Base-by-base conservation (phyloP, 2,888 invertebrate genomes). In the Rhagophthalmus giganteus region DNA sequence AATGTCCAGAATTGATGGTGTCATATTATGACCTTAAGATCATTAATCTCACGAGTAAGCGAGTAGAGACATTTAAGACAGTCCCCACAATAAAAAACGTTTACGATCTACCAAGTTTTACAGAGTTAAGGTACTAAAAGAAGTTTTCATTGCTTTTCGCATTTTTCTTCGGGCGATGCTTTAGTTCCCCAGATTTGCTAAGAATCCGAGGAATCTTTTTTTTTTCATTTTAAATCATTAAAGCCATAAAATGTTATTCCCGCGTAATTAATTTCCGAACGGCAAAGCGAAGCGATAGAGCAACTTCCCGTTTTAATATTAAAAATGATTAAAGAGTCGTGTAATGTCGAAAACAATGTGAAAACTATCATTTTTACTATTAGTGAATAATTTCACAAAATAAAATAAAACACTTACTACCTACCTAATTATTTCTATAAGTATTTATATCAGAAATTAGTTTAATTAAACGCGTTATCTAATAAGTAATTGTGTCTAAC, bases 71-170 rank as follows among this genome's bases (percentile, higher is more conserved):
- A 47, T 47, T 47, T 47, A 39, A 47, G 39, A 20, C 27, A 44
- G 34, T 44, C 20, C 33, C 41, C 16, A 26, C 38, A 47, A 47
- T 47, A 47, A 47, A 47, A 38, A 47, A 47, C 39, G 47, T 47
- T 47, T 47, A 47, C 47, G 47, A 47, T 31, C 47, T 27, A 47
- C 32, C 33, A 32, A 47, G 15, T 39, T 47, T 39, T 47, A 47
- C 47, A 30, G 20, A 34, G 44, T 35, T 33, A 27, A 31, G 14
- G 34, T 33, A 34, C 44, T 34, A 34, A 44, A 46, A 39, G 47
- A 39, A 47, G 39, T 47, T 47, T 47, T 47, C 47, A 39, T 47
- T 47, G 47, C 38, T 39, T 39, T 20, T 39, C 33, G 26, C 31
- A 47, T 39, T 39, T 47, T 45, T 30, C 24, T 34, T 27, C 35